Base-by-base conservation (phyloP, 1,140 invertebrate genomes). In the Eubasilissa regina region DNA sequence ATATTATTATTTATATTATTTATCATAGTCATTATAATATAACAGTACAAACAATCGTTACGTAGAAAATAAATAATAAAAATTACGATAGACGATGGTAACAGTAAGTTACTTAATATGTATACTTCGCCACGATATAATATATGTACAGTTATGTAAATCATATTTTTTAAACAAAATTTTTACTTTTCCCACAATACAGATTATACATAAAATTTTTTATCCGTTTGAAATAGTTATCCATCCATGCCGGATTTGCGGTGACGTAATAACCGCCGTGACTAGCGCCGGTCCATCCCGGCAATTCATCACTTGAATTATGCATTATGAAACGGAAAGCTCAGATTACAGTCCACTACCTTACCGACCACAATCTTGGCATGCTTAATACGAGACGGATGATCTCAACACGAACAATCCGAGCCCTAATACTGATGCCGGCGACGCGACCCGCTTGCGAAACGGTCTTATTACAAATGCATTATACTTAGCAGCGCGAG, bases 321-420 rank as follows among this genome's bases (percentile, higher is more conserved):
- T 68, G 64, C 47, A 68, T 77, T 77, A 77, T 68, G 62, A 77
- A 68, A 77, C 75, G 75, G 62, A 77, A 77, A 77, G 60, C 75
- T 77, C 60, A 60, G 64, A 77, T 77, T 77, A 77, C 75, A 66
- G 48, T 51, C 62, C 35, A 68, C 60, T 77, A 48, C 58, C 48
- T 77, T 68, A 66, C 58, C 45, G 60, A 66, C 47, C 75, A 68
- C 75, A 62, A 77, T 68, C 62, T 51, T 19, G 45, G 60, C 60
- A 62, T 47, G 58, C 75, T 77, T 77, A 35, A 77, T 53, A 44
- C 60, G 60, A 51, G 75, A 77, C 51, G 60, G 64, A 68, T 66
- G 75, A 64, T 68, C 64, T 47, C 64, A 47, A 17, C 43, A 15
- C 45, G 13, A 19, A n/a, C 45, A 62, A 53, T 48, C 48, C 35